These are phyloP conservation scores for Lypha dubia DNA, from an alignment of 2,888 invertebrate genomes.

Conservation along the genomic window DNA sequence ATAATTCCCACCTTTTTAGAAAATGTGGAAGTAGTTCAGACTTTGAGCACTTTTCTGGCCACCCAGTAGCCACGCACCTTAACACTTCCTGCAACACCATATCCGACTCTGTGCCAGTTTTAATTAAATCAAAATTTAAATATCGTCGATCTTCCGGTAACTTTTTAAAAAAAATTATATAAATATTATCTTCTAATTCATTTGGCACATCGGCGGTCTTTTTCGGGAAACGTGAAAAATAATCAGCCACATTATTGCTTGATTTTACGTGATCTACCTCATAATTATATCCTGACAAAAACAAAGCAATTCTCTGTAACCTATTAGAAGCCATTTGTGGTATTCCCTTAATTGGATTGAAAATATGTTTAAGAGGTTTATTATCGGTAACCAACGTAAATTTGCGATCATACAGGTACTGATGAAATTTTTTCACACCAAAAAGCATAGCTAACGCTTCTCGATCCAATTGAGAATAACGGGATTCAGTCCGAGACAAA, in stretches of 20 bases:
- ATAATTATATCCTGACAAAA: constrained; percentile 26
- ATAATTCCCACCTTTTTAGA: background rate
- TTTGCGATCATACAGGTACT: too few relatives aligned
- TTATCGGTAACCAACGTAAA: constrained; percentile 26
- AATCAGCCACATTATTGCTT: background rate
- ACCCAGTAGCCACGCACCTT: background rate
- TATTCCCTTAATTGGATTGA: constrained; percentile 76
- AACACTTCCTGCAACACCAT: background rate
- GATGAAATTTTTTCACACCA: background rate
- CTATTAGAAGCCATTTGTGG: background rate
- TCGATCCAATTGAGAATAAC: constrained; percentile 73
- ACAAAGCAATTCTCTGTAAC: constrained; percentile 65
- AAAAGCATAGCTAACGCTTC: constrained; percentile 73
- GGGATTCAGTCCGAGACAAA: constrained; percentile 72
- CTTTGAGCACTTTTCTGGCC: background rate
- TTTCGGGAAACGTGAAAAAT: background rate
- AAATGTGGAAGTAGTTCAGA: background rate
- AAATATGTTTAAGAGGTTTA: constrained; percentile 77
- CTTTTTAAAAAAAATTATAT: background rate
- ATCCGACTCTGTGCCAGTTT: background rate
- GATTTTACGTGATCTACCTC: background rate
- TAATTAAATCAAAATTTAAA: background rate
- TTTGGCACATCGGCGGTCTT: background rate
- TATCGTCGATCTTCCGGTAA: background rate
- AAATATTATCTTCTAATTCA: background rate